Conservation (phyloP, 2,797 vertebrate genomes). For the Malacoctenus gilli region DNA sequence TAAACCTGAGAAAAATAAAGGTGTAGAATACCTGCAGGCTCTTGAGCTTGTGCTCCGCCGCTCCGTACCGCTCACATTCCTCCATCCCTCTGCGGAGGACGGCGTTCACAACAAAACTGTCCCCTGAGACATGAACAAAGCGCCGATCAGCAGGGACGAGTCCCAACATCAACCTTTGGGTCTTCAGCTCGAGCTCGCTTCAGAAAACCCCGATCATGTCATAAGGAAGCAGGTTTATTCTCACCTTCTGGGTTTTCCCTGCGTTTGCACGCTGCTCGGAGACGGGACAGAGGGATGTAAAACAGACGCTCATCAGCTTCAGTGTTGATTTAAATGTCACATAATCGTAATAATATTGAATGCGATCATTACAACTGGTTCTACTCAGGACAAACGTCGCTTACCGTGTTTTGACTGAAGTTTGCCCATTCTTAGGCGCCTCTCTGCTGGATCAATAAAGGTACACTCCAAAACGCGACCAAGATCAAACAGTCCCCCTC, state of each 20-base stretch:
- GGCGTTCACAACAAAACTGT: constrained; percentile 85
- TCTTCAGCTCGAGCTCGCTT: neutral
- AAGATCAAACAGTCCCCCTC: constrained; percentile 50
- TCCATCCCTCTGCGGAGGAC: constrained; percentile 81
- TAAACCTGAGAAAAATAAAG: no score
- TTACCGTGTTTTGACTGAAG: constrained; percentile 87
- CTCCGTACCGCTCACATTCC: constrained; percentile 78
- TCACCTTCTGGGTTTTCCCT: constrained; percentile 90
- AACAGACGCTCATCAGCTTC: constrained; percentile 22
- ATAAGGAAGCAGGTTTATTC: constrained; percentile 26
- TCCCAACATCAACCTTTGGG: neutral
- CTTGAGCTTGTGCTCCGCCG: constrained; percentile 75
- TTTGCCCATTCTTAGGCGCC: constrained; percentile 81
- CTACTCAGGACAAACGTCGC: no score
- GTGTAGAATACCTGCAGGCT: constrained; percentile 77
- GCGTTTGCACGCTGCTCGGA: constrained; percentile 77
- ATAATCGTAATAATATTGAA: no score
- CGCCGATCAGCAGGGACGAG: constrained; percentile 15
- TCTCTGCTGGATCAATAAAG: constrained; percentile 56
- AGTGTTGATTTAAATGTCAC: no score
- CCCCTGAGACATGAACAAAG: constrained; percentile 71
- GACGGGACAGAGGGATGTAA: constrained; percentile 38
- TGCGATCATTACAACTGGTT: no score
- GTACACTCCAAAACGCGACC: constrained; percentile 64
- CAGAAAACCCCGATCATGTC: neutral